Evolutionary conservation across 2,888 invertebrate genomes (phyloP).

Genomic region (Trachelus iudaicus): DNA sequence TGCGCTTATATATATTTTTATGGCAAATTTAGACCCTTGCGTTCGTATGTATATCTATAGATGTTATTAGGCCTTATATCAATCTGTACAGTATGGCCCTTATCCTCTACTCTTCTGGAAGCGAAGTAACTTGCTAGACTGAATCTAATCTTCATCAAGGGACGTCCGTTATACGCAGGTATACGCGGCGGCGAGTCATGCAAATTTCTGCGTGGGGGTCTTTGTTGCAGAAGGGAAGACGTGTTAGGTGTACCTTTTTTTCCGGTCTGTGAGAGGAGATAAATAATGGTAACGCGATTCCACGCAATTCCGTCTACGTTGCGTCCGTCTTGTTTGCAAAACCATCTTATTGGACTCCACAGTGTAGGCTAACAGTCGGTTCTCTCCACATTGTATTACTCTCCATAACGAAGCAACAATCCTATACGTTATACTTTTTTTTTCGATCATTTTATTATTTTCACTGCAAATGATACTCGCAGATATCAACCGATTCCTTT

Average conservation of each 20-base stretch:
- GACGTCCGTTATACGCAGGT: constrained; percentile 14
- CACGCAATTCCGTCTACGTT: constrained; percentile 39
- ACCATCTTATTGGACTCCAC: constrained; percentile 29
- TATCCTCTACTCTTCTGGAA: not conserved
- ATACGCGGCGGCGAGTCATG: constrained; percentile 24
- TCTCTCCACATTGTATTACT: not conserved
- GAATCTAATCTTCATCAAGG: constrained; percentile 40
- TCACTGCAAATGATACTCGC: not conserved
- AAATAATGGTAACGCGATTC: constrained; percentile 45
- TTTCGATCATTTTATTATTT: not conserved
- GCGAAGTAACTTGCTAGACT: constrained; percentile 20
- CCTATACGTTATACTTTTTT: not conserved
- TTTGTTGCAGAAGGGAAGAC: constrained; percentile 29
- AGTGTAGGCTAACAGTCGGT: not conserved
- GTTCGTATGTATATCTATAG: not conserved
- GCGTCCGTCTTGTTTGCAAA: constrained; percentile 44
- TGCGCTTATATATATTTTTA: not conserved
- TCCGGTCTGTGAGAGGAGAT: constrained; percentile 33
- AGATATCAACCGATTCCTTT: constrained; percentile 4
- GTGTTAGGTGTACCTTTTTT: constrained; percentile 31
- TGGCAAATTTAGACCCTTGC: not conserved
- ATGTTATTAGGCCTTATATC: not conserved
- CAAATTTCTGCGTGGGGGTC: constrained; percentile 43
- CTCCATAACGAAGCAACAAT: not conserved
- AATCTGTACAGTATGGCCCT: not conserved